Evolutionary conservation across 2,888 invertebrate genomes (phyloP), one percentile per base, ranked within the genome.

Genomic region (Anarsia innoxiella): DNA sequence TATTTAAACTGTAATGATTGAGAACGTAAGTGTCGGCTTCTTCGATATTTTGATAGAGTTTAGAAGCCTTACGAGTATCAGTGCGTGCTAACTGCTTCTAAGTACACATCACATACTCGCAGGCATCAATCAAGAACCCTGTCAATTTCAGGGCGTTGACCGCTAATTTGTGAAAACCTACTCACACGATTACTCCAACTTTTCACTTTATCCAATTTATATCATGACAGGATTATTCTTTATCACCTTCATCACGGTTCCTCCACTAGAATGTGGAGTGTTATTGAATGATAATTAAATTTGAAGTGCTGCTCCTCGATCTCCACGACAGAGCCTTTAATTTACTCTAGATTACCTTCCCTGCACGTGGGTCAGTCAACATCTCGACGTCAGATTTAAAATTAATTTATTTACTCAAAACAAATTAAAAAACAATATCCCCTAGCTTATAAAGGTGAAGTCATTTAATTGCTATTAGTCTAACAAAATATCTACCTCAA

Each of bases 351-450:
- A 71, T 64, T 37, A 42, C 63, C 66, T 53, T 56, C 57, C 56
- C 59, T 67, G 57, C 58, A 68, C 68, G 55, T 71, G 59, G 70
- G 72, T 71, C 71, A 73, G 52, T 51, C 47, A 56, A n/a, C n/a
- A 56, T 66, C 35, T 63, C 56, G 60, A 58, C 58, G 59, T 59
- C 58, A 56, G 55, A 59, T 59, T 57, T 56, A 55, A 60, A 60
- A 56, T 49, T 19, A 19, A 26, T 19, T 6, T n/a, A n/a, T n/a
- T n/a, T n/a, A n/a, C n/a, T n/a, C 13, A 10, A 6, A 13, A 27
- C 19, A 28, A 31, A 16, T 9, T 9, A 26, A 9, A 23, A 6
- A 29, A 15, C 23, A 25, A 9, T 13, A 28, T 11, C 3, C 36
- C 12, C 12, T 9, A 23, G 4, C 8, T 10, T 10, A 6, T 11